Base-by-base conservation (phyloP, 2,113 vertebrate species). In the Nicator chloris region DNA sequence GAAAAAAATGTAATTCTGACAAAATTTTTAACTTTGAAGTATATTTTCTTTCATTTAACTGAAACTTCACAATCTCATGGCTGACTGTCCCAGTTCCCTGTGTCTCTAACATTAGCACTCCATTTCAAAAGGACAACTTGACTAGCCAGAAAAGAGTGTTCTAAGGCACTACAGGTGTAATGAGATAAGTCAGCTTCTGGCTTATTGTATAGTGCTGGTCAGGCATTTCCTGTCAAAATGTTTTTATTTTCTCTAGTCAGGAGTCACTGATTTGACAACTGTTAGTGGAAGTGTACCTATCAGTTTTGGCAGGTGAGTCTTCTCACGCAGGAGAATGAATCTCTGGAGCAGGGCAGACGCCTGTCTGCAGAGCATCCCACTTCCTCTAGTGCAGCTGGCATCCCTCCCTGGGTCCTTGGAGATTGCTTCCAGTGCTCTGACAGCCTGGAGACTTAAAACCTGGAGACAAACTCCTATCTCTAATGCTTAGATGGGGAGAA, bases 191-290 rank as follows among this genome's bases (percentile, higher is more conserved):
- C 81, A 76, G 68, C 59, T 94, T 85, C 95, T 94, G 68, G 76
- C n/a, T 93, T 86, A 86, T 56, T 72, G 56, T 88, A 64, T 81
- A 47, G 27, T 17, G 72, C 71, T 93, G 72, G 80, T 93, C 60
- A 84, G 83, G 83, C 92, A 93, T 86, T 84, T 93, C 86, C 80
- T 93, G 91, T 91, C 90, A 93, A 75, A 93, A 84, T 92, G 82
- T 78, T 92, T 96, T 91, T 86, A 61, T 96, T 96, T 91, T 84
- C 91, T 86, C 51, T 31, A 61, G 54, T 81, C 81, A 71, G 65
- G 37, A 94, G 70, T 49, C 37, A 47, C 69, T 64, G 69, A 89
- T 72, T 93, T 95, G 88, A 92, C 88, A 86, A 93, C 72, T 87
- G 51, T 93, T 93, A 92, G 80, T 86, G 77, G 69, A 93, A 92